Percentiles rank a stretch among this genome's conserved stretches.
These are phyloP conservation scores for Apogon talboti DNA, from an alignment of 2,797 vertebrate genomes.

Conservation along the genomic window DNA sequence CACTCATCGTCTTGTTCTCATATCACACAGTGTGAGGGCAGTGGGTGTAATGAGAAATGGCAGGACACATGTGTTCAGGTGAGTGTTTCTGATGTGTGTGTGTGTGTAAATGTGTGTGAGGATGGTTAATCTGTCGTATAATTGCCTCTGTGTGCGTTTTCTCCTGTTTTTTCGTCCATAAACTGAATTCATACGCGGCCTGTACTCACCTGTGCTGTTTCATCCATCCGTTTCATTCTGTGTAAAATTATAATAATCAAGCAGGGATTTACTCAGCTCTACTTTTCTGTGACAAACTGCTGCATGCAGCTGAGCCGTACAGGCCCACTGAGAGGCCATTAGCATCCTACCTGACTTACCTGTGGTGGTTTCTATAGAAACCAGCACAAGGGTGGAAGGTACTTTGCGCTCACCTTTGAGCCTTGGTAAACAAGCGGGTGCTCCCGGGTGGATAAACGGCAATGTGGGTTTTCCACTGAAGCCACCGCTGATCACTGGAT, in stretches of 20 bases:
- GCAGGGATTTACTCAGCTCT: slow-evolving; percentile 17
- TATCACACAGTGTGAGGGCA: slow-evolving; percentile 12
- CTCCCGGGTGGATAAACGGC: slow-evolving; percentile 49
- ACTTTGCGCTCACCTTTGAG: slow-evolving; percentile 76
- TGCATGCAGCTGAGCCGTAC: slow-evolving; percentile 36
- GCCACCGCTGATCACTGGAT: slow-evolving; percentile 13
- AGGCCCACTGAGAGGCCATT: slow-evolving; percentile 80
- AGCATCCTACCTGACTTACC: slow-evolving; percentile 77
- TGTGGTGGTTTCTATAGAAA: slow-evolving; percentile 86
- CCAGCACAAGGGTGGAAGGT: slow-evolving; percentile 66
- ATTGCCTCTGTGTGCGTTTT: too few relatives aligned
- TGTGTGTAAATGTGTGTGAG: neutral
- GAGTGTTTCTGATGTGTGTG: slow-evolving; percentile 28
- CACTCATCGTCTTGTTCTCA: slow-evolving; percentile 19
- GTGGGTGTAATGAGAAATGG: slow-evolving; percentile 24
- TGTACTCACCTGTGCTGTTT: neutral
- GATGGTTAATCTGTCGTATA: neutral
- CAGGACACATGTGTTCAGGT: slow-evolving; percentile 62
- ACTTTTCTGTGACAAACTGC: slow-evolving; percentile 46
- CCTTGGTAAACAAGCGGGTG: slow-evolving; percentile 68
- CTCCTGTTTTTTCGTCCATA: neutral
- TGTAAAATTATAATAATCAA: slow-evolving; percentile 14
- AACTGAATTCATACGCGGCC: neutral
- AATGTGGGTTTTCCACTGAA: slow-evolving; percentile 24
- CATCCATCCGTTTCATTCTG: neutral